Percentiles rank a stretch among this genome's conserved stretches.
These are phyloP conservation scores for Iguana delicatissima DNA, from an alignment of 2,797 vertebrate species.

Conservation along the genomic window DNA sequence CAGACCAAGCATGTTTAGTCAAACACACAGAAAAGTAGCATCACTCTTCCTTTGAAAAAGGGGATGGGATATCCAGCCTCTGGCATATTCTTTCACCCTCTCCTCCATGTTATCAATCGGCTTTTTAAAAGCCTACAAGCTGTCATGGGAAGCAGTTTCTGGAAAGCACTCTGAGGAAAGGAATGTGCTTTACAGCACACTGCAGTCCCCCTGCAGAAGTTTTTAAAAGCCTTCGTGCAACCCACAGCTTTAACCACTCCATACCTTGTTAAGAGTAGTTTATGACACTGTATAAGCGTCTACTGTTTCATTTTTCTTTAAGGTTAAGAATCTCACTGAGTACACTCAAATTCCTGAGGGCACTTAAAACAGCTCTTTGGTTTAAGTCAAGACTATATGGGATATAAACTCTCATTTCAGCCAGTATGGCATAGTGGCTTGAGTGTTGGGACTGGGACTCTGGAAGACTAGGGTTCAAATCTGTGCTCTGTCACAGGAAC, in stretches of 20 bases:
- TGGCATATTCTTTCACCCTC: background rate
- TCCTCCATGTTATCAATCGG: background rate
- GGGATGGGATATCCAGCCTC: background rate
- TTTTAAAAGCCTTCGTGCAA: no score
- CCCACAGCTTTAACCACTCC: background rate
- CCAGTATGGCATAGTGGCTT: no score
- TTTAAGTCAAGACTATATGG: slow-evolving; percentile 2
- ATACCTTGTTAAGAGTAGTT: background rate
- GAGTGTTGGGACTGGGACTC: no score
- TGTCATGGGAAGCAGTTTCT: background rate
- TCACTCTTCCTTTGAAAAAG: background rate
- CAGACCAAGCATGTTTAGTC: background rate
- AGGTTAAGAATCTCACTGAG: background rate
- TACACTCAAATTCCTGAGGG: background rate
- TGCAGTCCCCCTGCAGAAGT: background rate
- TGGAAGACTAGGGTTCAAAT: no score
- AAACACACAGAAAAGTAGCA: background rate
- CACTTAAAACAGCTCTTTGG: background rate
- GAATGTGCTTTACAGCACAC: background rate
- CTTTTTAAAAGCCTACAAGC: background rate
- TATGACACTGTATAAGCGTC: background rate
- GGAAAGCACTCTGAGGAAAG: background rate
- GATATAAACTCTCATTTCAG: slow-evolving; percentile 16
- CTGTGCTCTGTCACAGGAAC: no score
- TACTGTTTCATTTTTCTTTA: background rate